Evolutionary conservation across 1,140 invertebrate species (phyloP), one percentile per base, ranked within the genome.

Genomic region (Cepaea nemoralis): DNA sequence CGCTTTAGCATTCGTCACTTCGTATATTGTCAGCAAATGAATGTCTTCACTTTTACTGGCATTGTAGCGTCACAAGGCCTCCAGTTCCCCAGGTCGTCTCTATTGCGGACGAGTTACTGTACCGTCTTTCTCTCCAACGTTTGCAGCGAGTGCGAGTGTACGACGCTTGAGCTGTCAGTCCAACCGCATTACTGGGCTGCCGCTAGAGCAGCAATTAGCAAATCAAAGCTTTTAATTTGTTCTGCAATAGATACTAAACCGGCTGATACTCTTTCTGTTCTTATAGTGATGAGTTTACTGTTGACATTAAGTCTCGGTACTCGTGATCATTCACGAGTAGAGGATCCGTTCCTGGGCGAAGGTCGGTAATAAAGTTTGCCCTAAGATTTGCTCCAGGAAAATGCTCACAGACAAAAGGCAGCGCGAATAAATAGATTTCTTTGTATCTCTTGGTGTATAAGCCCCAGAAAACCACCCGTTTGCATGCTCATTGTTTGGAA

Each of bases 171-270:
- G 10, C 59, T 63, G n/a, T 5, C n/a, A 31, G n/a, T 27, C 0
- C 6, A 63, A 3, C 59, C 59, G 33, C 59, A 63, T 63, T 31
- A 6, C 59, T 2, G 33, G 59, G 33, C 33, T 63, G 10, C 6
- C 27, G 27, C n/a, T 8, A 6, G 8, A 63, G 27, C 59, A 19
- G 16, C 59, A 63, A 63, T 63, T 63, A 63, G 59, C 27, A 63
- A 63, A 63, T 63, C 59, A 63, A 31, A 63, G 59, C 59, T 22
- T 63, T 63, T 63, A 63, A 63, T 63, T 63, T 63, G 59, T 63
- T 63, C 59, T 27, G 59, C 59, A 63, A 63, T 27, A 63, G 59
- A n/a, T 63, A 63, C n/a, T 63, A 31, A 63, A 63, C 59, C 27
- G n/a, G 10, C 33, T 27, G n/a, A 63, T 8, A 3, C 59, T 2